These are phyloP conservation scores for Dendrocincla fuliginosa DNA, from an alignment of 2,797 vertebrate species.

Conservation along the genomic window DNA sequence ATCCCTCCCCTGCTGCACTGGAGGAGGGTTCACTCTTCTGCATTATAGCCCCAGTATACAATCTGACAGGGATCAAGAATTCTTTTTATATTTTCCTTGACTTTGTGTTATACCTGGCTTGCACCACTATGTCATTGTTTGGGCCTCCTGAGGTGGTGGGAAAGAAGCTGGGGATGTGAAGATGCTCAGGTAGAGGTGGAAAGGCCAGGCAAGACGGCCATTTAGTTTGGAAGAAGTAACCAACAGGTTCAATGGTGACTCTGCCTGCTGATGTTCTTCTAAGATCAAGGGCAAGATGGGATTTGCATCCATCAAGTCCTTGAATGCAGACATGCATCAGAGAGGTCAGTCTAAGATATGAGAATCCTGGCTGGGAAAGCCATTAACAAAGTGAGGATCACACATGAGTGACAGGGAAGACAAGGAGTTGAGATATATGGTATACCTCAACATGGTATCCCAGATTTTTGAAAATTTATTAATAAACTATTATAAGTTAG, in stretches of 20 bases:
- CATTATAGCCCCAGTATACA: neutral
- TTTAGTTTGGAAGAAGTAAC: neutral
- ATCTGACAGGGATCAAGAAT: neutral
- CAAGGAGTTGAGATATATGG: too few species aligned
- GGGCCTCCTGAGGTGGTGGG: fast-evolving
- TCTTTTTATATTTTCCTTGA: neutral
- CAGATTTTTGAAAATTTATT: neutral
- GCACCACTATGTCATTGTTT: neutral
- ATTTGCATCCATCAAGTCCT: neutral
- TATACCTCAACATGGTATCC: neutral
- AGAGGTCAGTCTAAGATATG: neutral
- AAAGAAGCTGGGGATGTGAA: neutral
- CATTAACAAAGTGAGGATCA: neutral
- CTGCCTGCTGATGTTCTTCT: neutral
- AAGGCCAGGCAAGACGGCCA: neutral
- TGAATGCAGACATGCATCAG: neutral
- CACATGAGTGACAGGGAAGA: neutral
- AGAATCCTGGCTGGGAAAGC: neutral
- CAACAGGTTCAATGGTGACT: neutral
- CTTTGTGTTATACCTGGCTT: neutral
- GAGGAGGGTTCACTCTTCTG: fast-evolving
- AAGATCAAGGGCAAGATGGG: neutral
- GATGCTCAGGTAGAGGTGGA: neutral
- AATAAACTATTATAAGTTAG: neutral
- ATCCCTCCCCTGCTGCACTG: fast-evolving